These are phyloP conservation scores for Aproaerema taeniolella DNA, from an alignment of 2,888 invertebrate species.

Conservation along the genomic window DNA sequence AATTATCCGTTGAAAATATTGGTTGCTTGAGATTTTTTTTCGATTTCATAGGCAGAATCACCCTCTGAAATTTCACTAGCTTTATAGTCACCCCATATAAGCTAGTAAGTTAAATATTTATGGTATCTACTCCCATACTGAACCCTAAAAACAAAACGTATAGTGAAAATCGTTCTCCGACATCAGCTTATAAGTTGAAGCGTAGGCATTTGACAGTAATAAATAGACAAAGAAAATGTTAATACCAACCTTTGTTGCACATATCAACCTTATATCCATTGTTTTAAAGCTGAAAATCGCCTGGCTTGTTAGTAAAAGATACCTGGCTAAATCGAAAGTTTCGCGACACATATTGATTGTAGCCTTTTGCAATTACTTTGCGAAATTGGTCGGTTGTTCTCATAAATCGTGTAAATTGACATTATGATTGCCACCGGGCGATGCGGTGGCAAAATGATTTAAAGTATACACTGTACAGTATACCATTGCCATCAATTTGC, in stretches of 20 bases:
- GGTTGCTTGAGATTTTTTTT: no score
- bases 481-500: no score
- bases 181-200: constrained; percentile 3
- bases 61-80: no score
- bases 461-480: neutral
- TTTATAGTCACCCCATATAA: no score
- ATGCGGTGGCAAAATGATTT: constrained; percentile 9
- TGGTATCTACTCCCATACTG: no score
- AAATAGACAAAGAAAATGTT: constrained; percentile 7
- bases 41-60: no score
- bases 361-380: constrained; percentile 30
- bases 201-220: constrained; percentile 11
- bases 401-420: constrained; percentile 46
- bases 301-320: neutral
- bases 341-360: constrained; percentile 37
- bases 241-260: neutral
- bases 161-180: constrained; percentile 2
- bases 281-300: neutral
- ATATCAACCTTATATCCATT: neutral
- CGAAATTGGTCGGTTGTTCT: constrained; percentile 29
- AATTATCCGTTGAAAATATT: no score
- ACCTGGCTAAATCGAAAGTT: constrained; percentile 11
- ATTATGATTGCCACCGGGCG: constrained; percentile 31
- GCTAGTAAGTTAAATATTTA: no score
- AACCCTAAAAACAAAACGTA: no score